Percentiles rank a stretch among this genome's conserved stretches.
Evolutionary conservation across 2,113 vertebrate species (phyloP).

Genomic region (Sporophila hypoxantha): DNA sequence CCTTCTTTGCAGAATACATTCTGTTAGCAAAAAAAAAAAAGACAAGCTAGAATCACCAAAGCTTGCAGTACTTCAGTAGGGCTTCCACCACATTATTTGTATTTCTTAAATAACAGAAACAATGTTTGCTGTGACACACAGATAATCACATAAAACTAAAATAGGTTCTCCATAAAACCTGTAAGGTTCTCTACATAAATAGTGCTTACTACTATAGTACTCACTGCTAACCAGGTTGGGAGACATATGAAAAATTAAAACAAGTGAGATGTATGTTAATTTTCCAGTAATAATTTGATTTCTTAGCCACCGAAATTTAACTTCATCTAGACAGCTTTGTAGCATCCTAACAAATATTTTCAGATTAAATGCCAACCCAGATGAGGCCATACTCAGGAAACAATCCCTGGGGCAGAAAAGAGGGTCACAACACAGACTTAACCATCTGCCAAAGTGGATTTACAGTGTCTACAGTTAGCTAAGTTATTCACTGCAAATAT

Average conservation of each 20-base stretch:
- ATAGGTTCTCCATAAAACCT: background rate
- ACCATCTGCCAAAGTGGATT: constrained; percentile 37
- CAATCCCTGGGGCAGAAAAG: constrained; percentile 2
- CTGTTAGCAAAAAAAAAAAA: constrained; percentile 25
- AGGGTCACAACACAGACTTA: background rate
- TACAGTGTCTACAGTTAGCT: background rate
- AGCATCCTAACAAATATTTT: constrained; percentile 2
- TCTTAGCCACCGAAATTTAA: background rate
- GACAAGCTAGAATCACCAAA: background rate
- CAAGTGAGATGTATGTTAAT: background rate
- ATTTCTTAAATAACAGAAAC: constrained; percentile 11
- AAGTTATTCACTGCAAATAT: constrained; percentile 37
- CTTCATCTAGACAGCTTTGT: background rate
- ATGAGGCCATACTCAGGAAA: background rate
- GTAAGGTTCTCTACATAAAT: background rate
- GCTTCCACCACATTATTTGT: background rate
- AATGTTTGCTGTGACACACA: background rate
- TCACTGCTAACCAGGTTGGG: background rate
- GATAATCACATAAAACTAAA: background rate
- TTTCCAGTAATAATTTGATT: background rate
- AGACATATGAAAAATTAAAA: background rate
- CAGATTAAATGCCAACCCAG: background rate
- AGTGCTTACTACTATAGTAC: background rate
- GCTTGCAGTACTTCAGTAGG: background rate
- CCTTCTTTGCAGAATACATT: constrained; percentile 8